Conservation (phyloP, 64 coral and sea anemone species). For the Hydrozoanthus tunicans region DNA sequence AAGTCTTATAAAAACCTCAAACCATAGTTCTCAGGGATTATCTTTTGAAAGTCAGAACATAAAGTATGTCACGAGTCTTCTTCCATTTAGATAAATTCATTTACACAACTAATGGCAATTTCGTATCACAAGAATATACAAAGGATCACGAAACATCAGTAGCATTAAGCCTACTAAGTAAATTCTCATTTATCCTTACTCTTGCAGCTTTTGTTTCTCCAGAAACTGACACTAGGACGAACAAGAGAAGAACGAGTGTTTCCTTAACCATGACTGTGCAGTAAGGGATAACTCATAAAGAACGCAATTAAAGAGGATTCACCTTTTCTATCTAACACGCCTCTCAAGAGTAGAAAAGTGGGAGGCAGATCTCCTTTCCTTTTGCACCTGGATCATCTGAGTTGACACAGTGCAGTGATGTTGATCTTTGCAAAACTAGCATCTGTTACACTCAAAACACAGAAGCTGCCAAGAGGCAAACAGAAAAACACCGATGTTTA, state of each 20-base stretch:
- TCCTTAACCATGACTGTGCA: neutral
- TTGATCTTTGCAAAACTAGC: neutral
- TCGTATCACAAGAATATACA: neutral
- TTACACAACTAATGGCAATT: neutral
- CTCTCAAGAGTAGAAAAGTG: no score
- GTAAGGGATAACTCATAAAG: neutral
- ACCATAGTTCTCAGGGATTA: neutral
- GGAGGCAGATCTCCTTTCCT: neutral
- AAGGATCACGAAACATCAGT: neutral
- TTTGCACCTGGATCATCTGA: neutral
- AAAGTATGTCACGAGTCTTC: neutral
- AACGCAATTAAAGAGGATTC: neutral
- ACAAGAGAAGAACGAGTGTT: neutral
- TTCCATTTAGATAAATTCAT: neutral
- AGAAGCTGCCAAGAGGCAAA: neutral
- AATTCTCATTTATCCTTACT: neutral
- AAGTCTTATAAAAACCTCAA: no score
- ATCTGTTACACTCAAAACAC: neutral
- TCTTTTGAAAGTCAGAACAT: neutral
- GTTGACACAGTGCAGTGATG: neutral
- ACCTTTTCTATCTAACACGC: neutral
- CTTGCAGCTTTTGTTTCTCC: neutral
- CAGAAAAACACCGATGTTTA: no score
- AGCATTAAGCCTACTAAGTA: neutral
- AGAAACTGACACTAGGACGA: neutral